phyloP scores from a whole-genome alignment of 2,797 vertebrate species.

The Falco rusticolus region DNA sequence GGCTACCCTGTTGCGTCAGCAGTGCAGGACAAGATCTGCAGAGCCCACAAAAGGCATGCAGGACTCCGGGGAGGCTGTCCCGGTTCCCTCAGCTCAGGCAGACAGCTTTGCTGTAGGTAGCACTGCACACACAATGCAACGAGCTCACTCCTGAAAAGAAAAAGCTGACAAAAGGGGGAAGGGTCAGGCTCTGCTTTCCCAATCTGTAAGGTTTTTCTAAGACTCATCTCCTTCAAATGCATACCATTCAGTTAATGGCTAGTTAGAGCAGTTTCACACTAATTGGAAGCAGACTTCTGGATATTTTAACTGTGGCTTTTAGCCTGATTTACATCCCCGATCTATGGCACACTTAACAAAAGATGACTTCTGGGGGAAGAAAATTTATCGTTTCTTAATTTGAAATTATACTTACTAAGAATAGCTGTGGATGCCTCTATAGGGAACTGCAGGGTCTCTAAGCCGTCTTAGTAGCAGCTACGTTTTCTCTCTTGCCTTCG shows the following conservation, averaged over 20 bases:
- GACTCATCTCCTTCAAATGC: not conserved
- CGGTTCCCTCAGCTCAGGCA: not conserved
- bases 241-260: not conserved
- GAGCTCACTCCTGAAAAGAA: not conserved
- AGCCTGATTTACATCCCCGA: conserved; percentile 4
- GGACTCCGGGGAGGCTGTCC: not conserved
- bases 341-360: not conserved
- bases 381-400: not conserved
- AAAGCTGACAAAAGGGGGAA: not conserved
- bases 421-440: not conserved
- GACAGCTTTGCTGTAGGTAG: conserved; percentile 25
- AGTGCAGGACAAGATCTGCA: not conserved
- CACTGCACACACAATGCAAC: not conserved
- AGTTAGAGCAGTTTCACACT: not conserved
- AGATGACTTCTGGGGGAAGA: not conserved
- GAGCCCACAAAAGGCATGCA: not conserved
- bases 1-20: conserved; percentile 19
- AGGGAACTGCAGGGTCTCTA: not conserved
- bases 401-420: conserved; percentile 47
- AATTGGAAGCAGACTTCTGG: not conserved
- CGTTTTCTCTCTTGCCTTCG: not conserved
- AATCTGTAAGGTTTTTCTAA: not conserved
- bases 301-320: not conserved
- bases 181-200: not conserved
- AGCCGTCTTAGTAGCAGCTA: not conserved